Evolutionary conservation across 2,797 vertebrate species (phyloP).

Genomic region (Bovichtus diacanthus): DNA sequence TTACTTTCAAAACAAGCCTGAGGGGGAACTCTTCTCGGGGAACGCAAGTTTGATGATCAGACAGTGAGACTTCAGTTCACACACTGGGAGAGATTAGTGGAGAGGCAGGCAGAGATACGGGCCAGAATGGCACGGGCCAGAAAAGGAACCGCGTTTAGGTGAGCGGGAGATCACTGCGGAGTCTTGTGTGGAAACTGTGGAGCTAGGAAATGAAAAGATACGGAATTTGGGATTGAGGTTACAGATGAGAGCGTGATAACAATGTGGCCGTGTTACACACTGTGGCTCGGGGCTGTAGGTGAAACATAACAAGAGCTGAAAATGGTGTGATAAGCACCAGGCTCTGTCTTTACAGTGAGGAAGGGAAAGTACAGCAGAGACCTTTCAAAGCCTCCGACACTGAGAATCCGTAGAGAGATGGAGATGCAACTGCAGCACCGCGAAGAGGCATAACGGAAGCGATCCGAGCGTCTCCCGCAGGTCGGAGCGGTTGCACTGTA

Average conservation of each 20-base stretch:
- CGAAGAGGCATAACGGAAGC: constrained; percentile 64
- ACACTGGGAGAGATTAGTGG: constrained; percentile 66
- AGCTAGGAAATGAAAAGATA: constrained; percentile 68
- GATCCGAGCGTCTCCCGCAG: constrained; percentile 48
- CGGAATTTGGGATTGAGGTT: constrained; percentile 69
- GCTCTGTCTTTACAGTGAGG: constrained; percentile 48
- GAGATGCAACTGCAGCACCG: constrained; percentile 62
- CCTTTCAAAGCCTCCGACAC: constrained; percentile 60
- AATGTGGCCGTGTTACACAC: constrained; percentile 52
- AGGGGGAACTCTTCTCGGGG: constrained; percentile 70
- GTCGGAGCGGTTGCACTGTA: constrained; percentile 56
- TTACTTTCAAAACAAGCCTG: constrained; percentile 74
- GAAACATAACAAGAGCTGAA: constrained; percentile 69
- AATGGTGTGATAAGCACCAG: constrained; percentile 63
- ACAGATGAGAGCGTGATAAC: constrained; percentile 71
- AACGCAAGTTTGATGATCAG: constrained; percentile 76
- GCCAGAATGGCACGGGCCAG: constrained; percentile 37
- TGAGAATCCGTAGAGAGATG: constrained; percentile 58
- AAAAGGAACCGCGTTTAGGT: constrained; percentile 62
- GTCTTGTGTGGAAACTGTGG: constrained; percentile 62
- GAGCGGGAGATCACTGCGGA: constrained; percentile 52
- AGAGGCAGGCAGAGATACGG: constrained; percentile 53
- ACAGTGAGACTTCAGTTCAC: constrained; percentile 73
- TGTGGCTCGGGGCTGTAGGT: constrained; percentile 50
- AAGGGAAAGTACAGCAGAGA: constrained; percentile 36